phyloP scores from a whole-genome alignment of 2,888 invertebrate species.

The Chrysina gloriosa region DNA sequence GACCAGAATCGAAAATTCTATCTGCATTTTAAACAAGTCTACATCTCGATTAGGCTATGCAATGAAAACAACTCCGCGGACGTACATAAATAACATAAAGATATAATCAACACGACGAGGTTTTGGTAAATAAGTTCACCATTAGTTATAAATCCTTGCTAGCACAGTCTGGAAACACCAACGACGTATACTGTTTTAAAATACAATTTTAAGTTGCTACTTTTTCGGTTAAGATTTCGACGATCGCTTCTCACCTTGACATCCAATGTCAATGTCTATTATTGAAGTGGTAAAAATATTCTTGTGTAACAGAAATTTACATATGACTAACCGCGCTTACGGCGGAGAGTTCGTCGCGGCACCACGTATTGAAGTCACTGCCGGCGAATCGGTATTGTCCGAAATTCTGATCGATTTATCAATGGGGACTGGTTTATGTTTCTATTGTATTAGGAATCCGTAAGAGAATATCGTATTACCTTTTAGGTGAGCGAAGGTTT shows the following conservation, averaged over 20 bases:
- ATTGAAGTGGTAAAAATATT: slow-evolving; percentile 23
- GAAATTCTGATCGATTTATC: slow-evolving; percentile 11
- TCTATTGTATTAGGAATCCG: slow-evolving; percentile 5
- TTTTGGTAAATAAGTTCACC: too few relatives aligned
- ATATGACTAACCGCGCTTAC: slow-evolving; percentile 19
- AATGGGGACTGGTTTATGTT: slow-evolving; percentile 13
- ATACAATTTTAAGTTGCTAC: neutral
- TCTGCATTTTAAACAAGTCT: too few relatives aligned
- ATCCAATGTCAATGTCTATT: slow-evolving; percentile 19
- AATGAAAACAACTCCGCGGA: too few relatives aligned
- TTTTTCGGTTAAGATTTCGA: neutral
- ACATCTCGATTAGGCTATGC: too few relatives aligned
- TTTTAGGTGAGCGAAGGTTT: neutral
- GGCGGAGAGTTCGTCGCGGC: neutral
- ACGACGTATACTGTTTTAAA: too few relatives aligned
- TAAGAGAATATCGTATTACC: slow-evolving; percentile 14
- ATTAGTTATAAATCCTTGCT: too few relatives aligned
- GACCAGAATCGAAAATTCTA: too few relatives aligned
- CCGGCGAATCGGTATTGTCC: slow-evolving; percentile 13
- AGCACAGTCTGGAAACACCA: too few relatives aligned
- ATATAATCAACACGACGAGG: too few relatives aligned
- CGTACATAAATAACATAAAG: too few relatives aligned
- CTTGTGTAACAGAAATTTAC: slow-evolving; percentile 17
- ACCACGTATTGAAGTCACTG: slow-evolving; percentile 17
- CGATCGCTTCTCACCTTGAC: slow-evolving; percentile 12